phyloP scores from a whole-genome alignment of 2,888 invertebrate species.

The Marronus borbonicus region DNA sequence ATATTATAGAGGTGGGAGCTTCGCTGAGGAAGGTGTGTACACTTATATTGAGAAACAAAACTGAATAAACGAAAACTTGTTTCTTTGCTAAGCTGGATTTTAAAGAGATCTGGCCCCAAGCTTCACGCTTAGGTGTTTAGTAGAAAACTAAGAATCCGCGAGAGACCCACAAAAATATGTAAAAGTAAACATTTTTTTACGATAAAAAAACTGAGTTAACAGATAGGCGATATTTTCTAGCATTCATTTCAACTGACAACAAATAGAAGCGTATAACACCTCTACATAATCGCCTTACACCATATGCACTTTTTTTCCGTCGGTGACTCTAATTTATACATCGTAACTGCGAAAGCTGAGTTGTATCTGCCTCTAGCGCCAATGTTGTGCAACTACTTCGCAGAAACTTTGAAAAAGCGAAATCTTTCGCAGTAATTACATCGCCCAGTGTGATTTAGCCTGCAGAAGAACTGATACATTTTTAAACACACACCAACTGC shows the following conservation, averaged over 20 bases:
- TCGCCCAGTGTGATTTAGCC: background rate
- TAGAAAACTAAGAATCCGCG: too few relatives aligned
- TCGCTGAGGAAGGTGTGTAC: too few relatives aligned
- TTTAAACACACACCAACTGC: background rate
- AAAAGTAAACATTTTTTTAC: too few relatives aligned
- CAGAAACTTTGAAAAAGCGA: constrained; percentile 22
- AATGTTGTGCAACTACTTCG: constrained; percentile 26
- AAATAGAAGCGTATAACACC: background rate
- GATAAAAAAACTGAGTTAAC: too few relatives aligned
- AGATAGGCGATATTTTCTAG: background rate
- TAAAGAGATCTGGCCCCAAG: too few relatives aligned
- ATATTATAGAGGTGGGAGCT: too few relatives aligned
- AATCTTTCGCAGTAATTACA: background rate
- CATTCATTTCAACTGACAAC: background rate
- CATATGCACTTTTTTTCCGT: background rate
- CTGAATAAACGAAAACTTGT: too few relatives aligned
- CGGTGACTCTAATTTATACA: background rate
- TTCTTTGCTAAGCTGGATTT: too few relatives aligned
- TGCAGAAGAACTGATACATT: background rate
- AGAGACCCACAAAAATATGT: too few relatives aligned
- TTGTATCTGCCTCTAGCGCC: constrained; percentile 22
- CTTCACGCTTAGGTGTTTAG: too few relatives aligned
- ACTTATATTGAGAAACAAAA: too few relatives aligned
- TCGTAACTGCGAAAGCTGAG: background rate
- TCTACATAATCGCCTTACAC: background rate